A percentile compares a stretch with the other conserved stretches of the same genome.
These are phyloP conservation scores for Oncopodura yosiiana DNA, from an alignment of 1,140 invertebrate species.

Conservation along the genomic window DNA sequence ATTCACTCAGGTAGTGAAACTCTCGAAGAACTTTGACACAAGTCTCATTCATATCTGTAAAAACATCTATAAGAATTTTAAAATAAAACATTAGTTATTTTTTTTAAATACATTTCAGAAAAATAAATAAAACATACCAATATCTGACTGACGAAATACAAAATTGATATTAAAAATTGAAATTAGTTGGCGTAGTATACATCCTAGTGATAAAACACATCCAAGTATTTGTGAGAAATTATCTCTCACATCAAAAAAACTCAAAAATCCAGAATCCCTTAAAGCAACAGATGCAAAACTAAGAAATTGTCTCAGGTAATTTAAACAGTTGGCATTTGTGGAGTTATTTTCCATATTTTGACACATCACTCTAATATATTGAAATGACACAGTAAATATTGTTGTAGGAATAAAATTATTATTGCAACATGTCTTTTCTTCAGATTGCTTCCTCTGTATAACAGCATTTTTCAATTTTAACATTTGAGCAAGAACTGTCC, in stretches of 20 bases:
- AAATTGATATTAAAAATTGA: slow-evolving; percentile 20
- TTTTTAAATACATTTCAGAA: background rate
- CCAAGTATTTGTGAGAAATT: slow-evolving; percentile 14
- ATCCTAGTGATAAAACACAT: slow-evolving; percentile 16
- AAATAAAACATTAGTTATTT: too few species aligned
- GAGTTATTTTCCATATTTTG: background rate
- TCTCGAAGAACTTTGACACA: slow-evolving; percentile 18
- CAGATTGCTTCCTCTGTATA: slow-evolving; percentile 2
- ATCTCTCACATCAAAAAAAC: slow-evolving; percentile 27
- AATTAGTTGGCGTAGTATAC: slow-evolving; percentile 12
- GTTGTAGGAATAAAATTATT: slow-evolving; percentile 34
- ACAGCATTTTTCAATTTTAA: slow-evolving; percentile 21
- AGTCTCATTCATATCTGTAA: slow-evolving; percentile 18
- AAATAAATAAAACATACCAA: slow-evolving; percentile 8
- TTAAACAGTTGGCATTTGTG: slow-evolving; percentile 10
- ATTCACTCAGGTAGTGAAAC: slow-evolving; percentile 22
- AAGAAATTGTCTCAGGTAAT: slow-evolving; percentile 17
- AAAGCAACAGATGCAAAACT: slow-evolving; percentile 22
- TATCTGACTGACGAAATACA: slow-evolving; percentile 2
- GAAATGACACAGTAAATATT: slow-evolving; percentile 31
- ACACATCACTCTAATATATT: slow-evolving; percentile 6
- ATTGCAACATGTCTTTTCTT: slow-evolving; percentile 2
- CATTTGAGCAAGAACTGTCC: slow-evolving; percentile 21
- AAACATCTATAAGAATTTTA: background rate
- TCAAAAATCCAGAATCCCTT: slow-evolving; percentile 21